These are phyloP conservation scores for Falco punctatus DNA, from an alignment of 2,113 vertebrate species.

Conservation along the genomic window DNA sequence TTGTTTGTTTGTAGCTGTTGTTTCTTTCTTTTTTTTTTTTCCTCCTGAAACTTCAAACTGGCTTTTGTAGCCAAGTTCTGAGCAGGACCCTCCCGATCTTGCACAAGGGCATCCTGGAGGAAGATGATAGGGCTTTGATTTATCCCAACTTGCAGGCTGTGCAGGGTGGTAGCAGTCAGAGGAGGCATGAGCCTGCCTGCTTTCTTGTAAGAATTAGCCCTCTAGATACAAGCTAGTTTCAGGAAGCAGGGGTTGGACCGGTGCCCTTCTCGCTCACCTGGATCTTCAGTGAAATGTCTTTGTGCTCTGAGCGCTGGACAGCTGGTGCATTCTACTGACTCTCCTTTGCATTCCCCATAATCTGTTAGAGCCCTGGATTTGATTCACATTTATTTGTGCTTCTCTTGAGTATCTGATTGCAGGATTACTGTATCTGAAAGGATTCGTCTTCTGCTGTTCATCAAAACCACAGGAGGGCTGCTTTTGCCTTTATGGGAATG, in stretches of 20 bases:
- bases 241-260: constrained; percentile 34
- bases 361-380: constrained; percentile 28
- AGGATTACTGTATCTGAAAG: constrained; percentile 43
- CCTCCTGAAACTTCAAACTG: constrained; percentile 4
- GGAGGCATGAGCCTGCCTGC: constrained; percentile 55
- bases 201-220: constrained; percentile 41
- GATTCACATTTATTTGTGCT: not conserved
- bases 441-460: constrained; percentile 45
- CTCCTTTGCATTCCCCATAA: not conserved
- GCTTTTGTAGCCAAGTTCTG: not conserved
- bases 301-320: not conserved
- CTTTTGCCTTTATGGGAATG: constrained; percentile 35
- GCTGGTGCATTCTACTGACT: not conserved
- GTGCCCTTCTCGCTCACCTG: constrained; percentile 28
- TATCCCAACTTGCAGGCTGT: not conserved
- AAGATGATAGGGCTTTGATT: constrained; percentile 45
- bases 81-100: constrained; percentile 1
- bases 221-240: constrained; percentile 48
- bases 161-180: constrained; percentile 11
- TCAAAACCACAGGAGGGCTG: constrained; percentile 36
- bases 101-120: constrained; percentile 38
- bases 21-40: not conserved
- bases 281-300: not conserved
- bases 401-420: constrained; percentile 16
- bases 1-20: not conserved